Conservation (phyloP, 2,888 invertebrate species). For the Drosophila merina region DNA sequence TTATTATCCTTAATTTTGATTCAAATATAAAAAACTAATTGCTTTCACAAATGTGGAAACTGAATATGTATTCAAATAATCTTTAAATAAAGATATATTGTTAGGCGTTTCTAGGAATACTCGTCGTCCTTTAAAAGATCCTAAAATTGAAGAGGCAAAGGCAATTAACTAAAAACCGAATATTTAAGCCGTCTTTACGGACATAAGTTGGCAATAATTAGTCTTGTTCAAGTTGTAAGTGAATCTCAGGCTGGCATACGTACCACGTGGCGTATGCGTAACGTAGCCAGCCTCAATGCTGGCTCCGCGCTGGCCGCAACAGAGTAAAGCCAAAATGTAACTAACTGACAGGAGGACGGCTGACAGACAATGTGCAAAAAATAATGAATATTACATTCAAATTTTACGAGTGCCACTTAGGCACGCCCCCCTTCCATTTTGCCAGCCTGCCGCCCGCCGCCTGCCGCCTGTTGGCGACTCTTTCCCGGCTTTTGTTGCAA, state of each 20-base stretch:
- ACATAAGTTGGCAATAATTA: conserved; percentile 7
- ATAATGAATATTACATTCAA: conserved; percentile 81
- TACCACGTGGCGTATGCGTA: conserved; percentile 33
- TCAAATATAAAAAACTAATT: background rate
- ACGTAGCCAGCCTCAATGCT: conserved; percentile 11
- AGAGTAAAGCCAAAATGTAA: conserved; percentile 38
- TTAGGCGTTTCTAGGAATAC: no score
- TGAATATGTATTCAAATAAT: no score
- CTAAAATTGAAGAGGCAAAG: conserved; percentile 28
- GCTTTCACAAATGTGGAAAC: conserved; percentile 3
- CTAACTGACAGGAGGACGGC: conserved; percentile 42
- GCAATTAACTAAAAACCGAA: background rate
- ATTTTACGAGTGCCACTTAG: conserved; percentile 77
- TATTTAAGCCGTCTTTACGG: background rate
- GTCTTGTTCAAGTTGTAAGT: conserved; percentile 9
- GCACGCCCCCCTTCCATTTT: conserved; percentile 52
- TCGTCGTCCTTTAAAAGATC: conserved; percentile 42
- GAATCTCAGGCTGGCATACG: conserved; percentile 11
- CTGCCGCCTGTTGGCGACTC: background rate
- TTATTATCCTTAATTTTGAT: background rate
- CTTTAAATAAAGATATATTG: no score
- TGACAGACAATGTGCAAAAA: conserved; percentile 70
- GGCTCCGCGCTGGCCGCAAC: conserved; percentile 34
- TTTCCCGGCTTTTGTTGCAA: background rate
- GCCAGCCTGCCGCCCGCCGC: conserved; percentile 1